These are phyloP conservation scores for Magallana ariakensis DNA, from an alignment of 1,140 invertebrate species.

Conservation along the genomic window DNA sequence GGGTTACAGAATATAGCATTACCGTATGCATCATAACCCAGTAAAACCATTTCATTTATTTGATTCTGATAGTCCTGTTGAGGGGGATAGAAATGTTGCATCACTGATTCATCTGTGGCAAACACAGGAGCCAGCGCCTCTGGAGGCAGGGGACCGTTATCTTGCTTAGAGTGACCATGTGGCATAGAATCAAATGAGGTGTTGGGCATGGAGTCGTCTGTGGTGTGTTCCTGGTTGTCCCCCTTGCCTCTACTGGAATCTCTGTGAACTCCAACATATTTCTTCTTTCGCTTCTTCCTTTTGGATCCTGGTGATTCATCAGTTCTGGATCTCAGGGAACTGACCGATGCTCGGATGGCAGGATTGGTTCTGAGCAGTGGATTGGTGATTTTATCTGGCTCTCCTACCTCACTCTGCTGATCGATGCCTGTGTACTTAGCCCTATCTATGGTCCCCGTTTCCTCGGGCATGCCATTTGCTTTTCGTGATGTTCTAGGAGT, in stretches of 20 bases:
- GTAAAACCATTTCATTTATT: slow-evolving; percentile 34
- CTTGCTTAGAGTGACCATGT: slow-evolving; percentile 35
- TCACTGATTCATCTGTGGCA: slow-evolving; percentile 59
- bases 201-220: slow-evolving; percentile 26
- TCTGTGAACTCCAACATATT: slow-evolving; percentile 42
- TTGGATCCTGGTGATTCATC: slow-evolving; percentile 47
- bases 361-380: slow-evolving; percentile 51
- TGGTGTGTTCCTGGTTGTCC: slow-evolving; percentile 11
- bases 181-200: slow-evolving; percentile 41
- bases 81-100: slow-evolving; percentile 51
- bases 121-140: slow-evolving; percentile 71
- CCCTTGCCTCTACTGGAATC: slow-evolving; percentile 21
- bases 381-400: slow-evolving; percentile 55
- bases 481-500: neutral
- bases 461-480: slow-evolving; percentile 11
- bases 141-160: slow-evolving; percentile 62
- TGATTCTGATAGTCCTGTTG: slow-evolving; percentile 46
- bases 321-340: slow-evolving; percentile 44
- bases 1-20: slow-evolving; percentile 54
- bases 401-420: slow-evolving; percentile 55
- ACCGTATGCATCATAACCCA: slow-evolving; percentile 58
- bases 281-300: slow-evolving; percentile 56
- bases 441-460: slow-evolving; percentile 22
- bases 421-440: slow-evolving; percentile 47
- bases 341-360: slow-evolving; percentile 56